Base-by-base conservation (phyloP, 2,113 vertebrate genomes). In the Hiodon alosoides region DNA sequence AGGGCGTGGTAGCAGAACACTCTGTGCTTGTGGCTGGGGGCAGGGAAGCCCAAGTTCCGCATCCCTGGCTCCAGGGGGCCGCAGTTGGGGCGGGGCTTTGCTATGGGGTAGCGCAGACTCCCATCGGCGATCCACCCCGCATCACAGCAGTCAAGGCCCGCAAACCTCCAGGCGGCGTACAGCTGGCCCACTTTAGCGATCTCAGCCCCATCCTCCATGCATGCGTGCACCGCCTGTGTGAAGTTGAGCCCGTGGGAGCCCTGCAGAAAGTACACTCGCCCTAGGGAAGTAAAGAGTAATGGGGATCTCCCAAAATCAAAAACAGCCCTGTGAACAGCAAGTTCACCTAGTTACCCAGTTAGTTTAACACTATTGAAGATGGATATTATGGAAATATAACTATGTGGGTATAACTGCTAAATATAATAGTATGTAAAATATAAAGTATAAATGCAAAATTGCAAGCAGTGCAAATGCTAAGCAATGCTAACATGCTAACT, bases 101-200 rank as follows among this genome's bases (percentile, higher is more conserved):
- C 50, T 4, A 98, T 92, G 1, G 97, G 93, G 84, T 98, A 98
- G 78, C 94, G 94, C 59, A 92, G 85, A 0, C 97, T 97, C 70
- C 93, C 93, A 0, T 97, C 97, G 0, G 93, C 93, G 87, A 98
- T 78, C 97, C 96, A 98, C 72, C 97, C 96, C 0, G 94, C 94
- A 0, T 89, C 86, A 0, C 97, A 98, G 75, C 85, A 92, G 79
- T 98, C 94, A 81, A 98, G 77, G 52, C 89, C 91, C 8, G 31
- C 75, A 81, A 96, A 91, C 81, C 89, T 94, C 95, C 97, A 98
- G 4, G 94, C 94, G 0, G 93, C 90, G 10, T 94, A 96, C 55
- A 99, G 89, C 70, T 98, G 95, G 47, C 96, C 96, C 81, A 97
- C 94, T 48, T 84, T 94, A 76, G 94, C 94, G 0, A 98, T 91